A percentile compares a stretch with the other conserved stretches of the same genome.
These are phyloP conservation scores for Phlogophora meticulosa DNA, from an alignment of 2,888 invertebrate genomes.

Conservation along the genomic window DNA sequence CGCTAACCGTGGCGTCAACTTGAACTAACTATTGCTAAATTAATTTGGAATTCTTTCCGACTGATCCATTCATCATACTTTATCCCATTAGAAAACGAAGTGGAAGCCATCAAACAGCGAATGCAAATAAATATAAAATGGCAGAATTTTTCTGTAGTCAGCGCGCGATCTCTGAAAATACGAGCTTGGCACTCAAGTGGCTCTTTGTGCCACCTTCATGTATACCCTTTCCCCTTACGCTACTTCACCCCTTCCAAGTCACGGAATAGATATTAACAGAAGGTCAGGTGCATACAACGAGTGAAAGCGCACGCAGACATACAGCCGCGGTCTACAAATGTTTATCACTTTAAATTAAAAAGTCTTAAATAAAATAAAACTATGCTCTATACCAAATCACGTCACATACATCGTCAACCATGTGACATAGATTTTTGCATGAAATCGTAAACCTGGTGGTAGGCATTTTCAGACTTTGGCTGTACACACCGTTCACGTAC, in stretches of 20 bases:
- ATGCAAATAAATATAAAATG: conserved; percentile 22
- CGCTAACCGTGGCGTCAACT: too few relatives aligned
- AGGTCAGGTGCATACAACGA: background rate
- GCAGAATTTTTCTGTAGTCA: conserved; percentile 30
- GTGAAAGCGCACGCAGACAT: background rate
- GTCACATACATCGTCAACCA: too few relatives aligned
- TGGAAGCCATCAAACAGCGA: conserved; percentile 2
- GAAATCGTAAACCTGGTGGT: too few relatives aligned
- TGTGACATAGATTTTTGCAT: too few relatives aligned
- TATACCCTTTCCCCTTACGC: conserved; percentile 5
- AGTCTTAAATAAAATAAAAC: too few relatives aligned
- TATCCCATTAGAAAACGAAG: background rate
- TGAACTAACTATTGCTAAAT: too few relatives aligned
- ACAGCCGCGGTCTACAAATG: too few relatives aligned
- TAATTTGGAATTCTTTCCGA: too few relatives aligned
- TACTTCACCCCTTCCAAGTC: background rate
- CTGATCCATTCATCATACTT: background rate
- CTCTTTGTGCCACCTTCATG: conserved; percentile 35
- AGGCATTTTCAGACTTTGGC: too few relatives aligned
- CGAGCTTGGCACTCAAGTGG: conserved; percentile 30
- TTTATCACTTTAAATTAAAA: too few relatives aligned
- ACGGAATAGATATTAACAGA: background rate
- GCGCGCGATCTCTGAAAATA: conserved; percentile 30
- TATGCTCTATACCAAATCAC: too few relatives aligned
- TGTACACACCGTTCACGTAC: background rate